Base-by-base conservation (phyloP, 2,888 invertebrate genomes). In the Lochmaea crataegi region DNA sequence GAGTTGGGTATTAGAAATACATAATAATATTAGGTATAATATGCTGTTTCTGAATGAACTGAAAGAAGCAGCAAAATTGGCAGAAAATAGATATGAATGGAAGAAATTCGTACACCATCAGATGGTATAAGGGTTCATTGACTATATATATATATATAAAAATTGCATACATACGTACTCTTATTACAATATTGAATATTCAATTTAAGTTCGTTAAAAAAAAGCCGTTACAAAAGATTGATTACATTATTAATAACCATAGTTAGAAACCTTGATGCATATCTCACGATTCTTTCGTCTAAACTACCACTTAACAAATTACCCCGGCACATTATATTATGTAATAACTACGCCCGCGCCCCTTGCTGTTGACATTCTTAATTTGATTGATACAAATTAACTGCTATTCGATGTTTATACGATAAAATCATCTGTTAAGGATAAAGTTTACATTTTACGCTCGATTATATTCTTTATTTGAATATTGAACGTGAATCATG, bases 221-320 rank as follows among this genome's bases (percentile, higher is more conserved):
- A 48, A 48, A 48, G 11, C n/a, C n/a, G n/a, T 48, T 14, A 48
- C n/a, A n/a, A 48, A 48, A 48, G 12, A 26, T 57, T 26, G 2
- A 57, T 22, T 57, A 26, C 79, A 80, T 82, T 82, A 82, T 82
- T 82, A 80, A 80, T 80, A 80, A 82, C 83, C 32, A 32, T 32
- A 83, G 83, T 82, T 84, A 82, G 81, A 78, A 75, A 69, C 75
- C 77, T 78, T 77, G 83, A 83, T 84, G 80, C 80, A 80, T 82
- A 84, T 84, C 84, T 83, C 82, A 81, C 82, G 83, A 82, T 82
- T 82, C 81, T 82, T 83, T 78, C 74, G 76, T 57, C 22, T 22
- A 22, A 57, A 57, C 22, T 74, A 73, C 75, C 77, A 78, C 80
- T 80, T 82, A 81, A 82, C 81, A 82, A 83, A 78, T 80, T 79